Evolutionary conservation across 92 coral and sea anemone genomes (phyloP).

Genomic region (Galaxea fascicularis): DNA sequence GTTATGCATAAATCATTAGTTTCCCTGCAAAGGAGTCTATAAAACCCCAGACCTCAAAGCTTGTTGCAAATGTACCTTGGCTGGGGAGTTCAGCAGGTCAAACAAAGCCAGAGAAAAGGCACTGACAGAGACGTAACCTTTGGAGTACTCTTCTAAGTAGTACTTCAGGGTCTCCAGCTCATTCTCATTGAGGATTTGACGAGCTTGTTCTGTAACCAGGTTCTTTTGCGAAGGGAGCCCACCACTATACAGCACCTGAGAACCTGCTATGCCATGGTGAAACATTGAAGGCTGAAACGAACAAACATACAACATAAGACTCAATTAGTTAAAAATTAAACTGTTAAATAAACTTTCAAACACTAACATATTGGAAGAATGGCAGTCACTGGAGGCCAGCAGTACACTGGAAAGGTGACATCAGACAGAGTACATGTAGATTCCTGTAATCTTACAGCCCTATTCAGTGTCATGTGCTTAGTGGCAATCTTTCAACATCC

Average conservation of each 20-base stretch:
- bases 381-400: no score
- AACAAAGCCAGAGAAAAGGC: slow-evolving; percentile 87
- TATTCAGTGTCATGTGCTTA: no score
- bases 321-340: no score
- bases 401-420: no score
- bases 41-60: background rate
- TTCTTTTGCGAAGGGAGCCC: slow-evolving; percentile 81
- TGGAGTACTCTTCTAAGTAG: slow-evolving; percentile 86
- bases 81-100: slow-evolving; percentile 85
- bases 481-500: no score
- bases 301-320: no score
- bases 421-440: no score
- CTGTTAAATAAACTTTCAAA: no score
- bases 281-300: slow-evolving; percentile 74
- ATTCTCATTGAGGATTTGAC: slow-evolving; percentile 78
- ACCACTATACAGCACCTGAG: slow-evolving; percentile 88
- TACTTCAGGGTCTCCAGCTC: slow-evolving; percentile 87
- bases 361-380: no score
- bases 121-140: slow-evolving; percentile 69
- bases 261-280: slow-evolving; percentile 86
- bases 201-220: slow-evolving; percentile 84
- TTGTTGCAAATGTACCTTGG: slow-evolving; percentile 73
- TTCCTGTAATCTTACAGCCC: no score
- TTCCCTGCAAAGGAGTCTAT: background rate
- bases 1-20: no score